Base-by-base conservation (phyloP, 1,140 invertebrate species). In the Cyphomyrmex costatus region DNA sequence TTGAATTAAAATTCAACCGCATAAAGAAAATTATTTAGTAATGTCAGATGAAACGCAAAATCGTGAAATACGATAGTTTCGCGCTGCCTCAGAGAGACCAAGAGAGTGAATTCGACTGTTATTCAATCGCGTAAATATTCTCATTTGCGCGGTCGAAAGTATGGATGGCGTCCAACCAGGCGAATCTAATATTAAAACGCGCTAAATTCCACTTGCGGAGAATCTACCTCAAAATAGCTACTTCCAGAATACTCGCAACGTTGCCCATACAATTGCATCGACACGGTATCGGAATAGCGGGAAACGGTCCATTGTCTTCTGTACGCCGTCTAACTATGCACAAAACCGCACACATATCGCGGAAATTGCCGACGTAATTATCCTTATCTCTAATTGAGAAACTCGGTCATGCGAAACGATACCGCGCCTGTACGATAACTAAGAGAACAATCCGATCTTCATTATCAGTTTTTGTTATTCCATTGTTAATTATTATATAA, bases 341-440 rank as follows among this genome's bases (percentile, higher is more conserved):
- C 79, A 27, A 83, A 83, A 58, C 68, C 68, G 33, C 53, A 27
- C 68, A 74, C 53, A 60, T 49, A 60, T 73, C 53, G 79, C 79
- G 79, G 79, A 83, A 83, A 83, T 83, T 83, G 68, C 68, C 79
- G 79, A 60, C 79, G 79, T 83, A 83, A 83, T 83, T 83, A 74
- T 60, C 79, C 68, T 83, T 83, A 83, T 83, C 70, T 83, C 79
- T 74, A 83, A 83, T 74, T 83, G 79, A 73, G 79, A 83, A 83
- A 83, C 79, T 83, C 79, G 68, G 53, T 83, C 79, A 24, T 65
- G 61, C 30, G 21, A 36, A 83, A 36, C 68, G 68, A 74, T 74
- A 79, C 42, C 46, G 33, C 19, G 65, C 36, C 21, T 42, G n/a
- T 33, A 27, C 30, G 30, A 42, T 71, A 70, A 56, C 63, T 24